Percentiles rank a stretch among this genome's conserved stretches.
phyloP scores from a whole-genome alignment of 2,797 vertebrate species.

The Eulemur mongoz region DNA sequence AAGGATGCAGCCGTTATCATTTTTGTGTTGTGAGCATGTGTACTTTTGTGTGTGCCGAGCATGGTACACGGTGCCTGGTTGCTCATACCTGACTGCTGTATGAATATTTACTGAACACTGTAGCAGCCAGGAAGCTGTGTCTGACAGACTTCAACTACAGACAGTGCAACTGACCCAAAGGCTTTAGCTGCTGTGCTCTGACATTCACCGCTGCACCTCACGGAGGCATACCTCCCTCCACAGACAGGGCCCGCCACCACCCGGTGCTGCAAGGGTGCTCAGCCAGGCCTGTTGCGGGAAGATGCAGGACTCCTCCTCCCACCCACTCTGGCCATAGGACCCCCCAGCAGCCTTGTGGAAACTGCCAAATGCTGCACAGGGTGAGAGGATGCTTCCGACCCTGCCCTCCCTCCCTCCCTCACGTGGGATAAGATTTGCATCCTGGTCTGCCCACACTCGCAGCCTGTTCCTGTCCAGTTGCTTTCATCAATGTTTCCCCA shows the following conservation, averaged over 20 bases:
- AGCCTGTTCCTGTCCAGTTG: rapidly evolving
- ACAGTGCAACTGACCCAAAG: rapidly evolving
- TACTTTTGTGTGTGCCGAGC: too few relatives aligned
- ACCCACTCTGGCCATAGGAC: not conserved
- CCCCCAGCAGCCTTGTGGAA: not conserved
- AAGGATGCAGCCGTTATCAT: not conserved
- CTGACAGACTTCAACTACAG: not conserved
- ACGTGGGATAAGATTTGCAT: too few relatives aligned
- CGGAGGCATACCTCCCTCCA: too few relatives aligned
- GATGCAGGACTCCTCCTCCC: not conserved
- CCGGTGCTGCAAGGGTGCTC: too few relatives aligned
- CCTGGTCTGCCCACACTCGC: too few relatives aligned
- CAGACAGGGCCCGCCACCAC: too few relatives aligned
- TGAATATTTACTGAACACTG: not conserved
- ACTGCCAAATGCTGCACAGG: not conserved
- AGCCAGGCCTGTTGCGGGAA: not conserved
- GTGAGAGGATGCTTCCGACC: too few relatives aligned
- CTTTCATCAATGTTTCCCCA: too few relatives aligned
- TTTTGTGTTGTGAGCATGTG: not conserved
- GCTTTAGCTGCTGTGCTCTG: not conserved
- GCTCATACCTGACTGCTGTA: not conserved
- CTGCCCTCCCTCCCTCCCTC: not conserved
- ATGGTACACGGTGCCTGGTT: not conserved
- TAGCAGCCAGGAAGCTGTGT: not conserved
- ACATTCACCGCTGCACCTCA: too few relatives aligned